These are phyloP conservation scores for Drosophila obscura DNA, from an alignment of 1,140 invertebrate genomes.

Conservation along the genomic window DNA sequence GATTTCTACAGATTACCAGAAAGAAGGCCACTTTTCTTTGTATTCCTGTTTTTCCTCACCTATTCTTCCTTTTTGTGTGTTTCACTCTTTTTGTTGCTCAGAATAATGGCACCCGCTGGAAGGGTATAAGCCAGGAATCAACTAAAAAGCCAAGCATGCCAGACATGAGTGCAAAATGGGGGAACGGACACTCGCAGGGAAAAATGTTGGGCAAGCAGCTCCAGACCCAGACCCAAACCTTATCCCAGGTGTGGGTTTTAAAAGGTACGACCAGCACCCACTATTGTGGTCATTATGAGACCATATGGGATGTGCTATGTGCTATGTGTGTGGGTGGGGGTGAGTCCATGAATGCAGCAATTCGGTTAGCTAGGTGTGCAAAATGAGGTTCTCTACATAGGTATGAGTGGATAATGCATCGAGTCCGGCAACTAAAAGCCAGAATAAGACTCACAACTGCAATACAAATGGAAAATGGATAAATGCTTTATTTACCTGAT, in stretches of 20 bases:
- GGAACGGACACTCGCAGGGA: not conserved
- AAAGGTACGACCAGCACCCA: slow-evolving; percentile 11
- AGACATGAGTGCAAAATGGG: slow-evolving; percentile 21
- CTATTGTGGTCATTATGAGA: slow-evolving; percentile 52
- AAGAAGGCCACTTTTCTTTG: too few relatives aligned
- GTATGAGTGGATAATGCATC: slow-evolving; percentile 7
- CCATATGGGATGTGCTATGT: slow-evolving; percentile 10
- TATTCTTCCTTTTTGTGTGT: too few relatives aligned
- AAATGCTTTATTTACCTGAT: too few relatives aligned
- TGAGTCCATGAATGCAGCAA: slow-evolving; percentile 10
- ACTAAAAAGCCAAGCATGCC: not conserved
- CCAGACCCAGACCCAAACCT: too few relatives aligned
- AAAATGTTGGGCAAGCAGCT: too few relatives aligned
- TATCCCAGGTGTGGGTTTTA: too few relatives aligned
- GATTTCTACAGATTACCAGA: too few relatives aligned
- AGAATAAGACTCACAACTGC: not conserved
- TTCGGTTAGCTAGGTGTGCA: slow-evolving; percentile 23
- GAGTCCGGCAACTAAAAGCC: not conserved
- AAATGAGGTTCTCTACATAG: not conserved
- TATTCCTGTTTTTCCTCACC: too few relatives aligned
- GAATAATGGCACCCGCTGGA: too few relatives aligned
- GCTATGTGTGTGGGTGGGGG: not conserved
- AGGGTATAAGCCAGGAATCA: not conserved
- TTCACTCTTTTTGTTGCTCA: too few relatives aligned
- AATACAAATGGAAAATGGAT: slow-evolving; percentile 5